Evolutionary conservation across 2,113 vertebrate genomes (phyloP).

Genomic region (Steatornis caripensis): DNA sequence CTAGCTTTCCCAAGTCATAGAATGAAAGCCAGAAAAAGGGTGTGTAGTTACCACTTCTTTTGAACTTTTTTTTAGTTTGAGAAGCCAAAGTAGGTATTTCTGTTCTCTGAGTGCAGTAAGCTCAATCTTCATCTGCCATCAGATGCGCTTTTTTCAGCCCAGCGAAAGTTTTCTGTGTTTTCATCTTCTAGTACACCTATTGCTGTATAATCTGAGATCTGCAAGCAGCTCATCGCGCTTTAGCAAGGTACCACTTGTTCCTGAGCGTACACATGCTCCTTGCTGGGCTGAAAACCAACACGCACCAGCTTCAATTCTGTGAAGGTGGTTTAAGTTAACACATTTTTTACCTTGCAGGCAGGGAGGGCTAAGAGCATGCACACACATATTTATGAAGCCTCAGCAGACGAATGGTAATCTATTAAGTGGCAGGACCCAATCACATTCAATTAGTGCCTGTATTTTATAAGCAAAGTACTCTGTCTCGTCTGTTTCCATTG

Average conservation of each 20-base stretch:
- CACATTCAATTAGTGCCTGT: neutral
- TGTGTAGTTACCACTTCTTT: neutral
- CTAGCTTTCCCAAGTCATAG: neutral
- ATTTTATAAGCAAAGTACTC: neutral
- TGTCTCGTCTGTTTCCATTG: neutral
- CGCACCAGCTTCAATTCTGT: neutral
- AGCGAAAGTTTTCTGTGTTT: neutral
- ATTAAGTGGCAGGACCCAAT: neutral
- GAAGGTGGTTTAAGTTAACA: slow-evolving; percentile 11
- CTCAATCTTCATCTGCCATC: neutral
- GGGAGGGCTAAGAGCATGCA: neutral
- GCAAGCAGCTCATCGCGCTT: neutral
- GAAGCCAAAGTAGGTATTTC: neutral
- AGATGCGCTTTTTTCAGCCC: neutral
- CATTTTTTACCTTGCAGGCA: neutral
- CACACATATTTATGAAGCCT: neutral
- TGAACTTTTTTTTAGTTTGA: neutral
- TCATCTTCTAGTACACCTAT: neutral
- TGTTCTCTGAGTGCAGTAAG: neutral
- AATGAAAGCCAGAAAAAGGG: slow-evolving; percentile 38
- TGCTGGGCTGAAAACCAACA: neutral
- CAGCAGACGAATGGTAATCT: neutral
- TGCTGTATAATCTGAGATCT: neutral
- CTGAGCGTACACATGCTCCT: neutral
- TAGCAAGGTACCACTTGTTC: neutral